Base-by-base conservation (phyloP, 2,113 vertebrate genomes). In the Beaufortia kweichowensis region DNA sequence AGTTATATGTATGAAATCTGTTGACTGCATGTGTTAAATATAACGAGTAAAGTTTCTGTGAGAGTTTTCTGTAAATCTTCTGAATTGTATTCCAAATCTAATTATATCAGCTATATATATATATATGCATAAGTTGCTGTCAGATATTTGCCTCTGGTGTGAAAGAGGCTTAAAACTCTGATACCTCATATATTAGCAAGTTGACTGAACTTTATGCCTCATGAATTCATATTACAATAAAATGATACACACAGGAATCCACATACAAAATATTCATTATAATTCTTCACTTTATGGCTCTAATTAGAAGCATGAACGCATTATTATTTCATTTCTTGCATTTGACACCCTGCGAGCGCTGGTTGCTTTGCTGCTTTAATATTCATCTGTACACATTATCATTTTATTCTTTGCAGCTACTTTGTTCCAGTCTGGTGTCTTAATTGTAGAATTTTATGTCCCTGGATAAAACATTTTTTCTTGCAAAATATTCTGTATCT, bases 211-310 rank as follows among this genome's bases (percentile, higher is more conserved):
- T 23, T 50, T 50, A 19, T 21, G 11, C 17, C 65, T 50, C 65
- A n/a, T 67, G 6, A 29, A 7, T 48, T 48, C 9, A 28, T 50
- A 50, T 67, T 31, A 24, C 19, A 69, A 8, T 35, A 11, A 33
- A 23, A 69, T 55, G 11, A 23, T 23, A 55, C 48, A 23, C 48
- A 14, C 29, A 69, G 48, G 29, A 35, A 15, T 33, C 53, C 19
- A 35, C 48, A 23, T 55, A 33, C 28, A 15, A 23, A 23, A 55
- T 26, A 2, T 21, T 35, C 28, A 69, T 53, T 55, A 55, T 69
- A 55, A 35, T 55, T 69, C 11, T 21, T 69, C 3, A 35, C 29
- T 69, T 69, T 55, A 33, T 31, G 12, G n/a, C 66, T 69, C 19
- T 35, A 55, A 69, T 55, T 55, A 69, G 28, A 55, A 11, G 12